Evolutionary conservation across 1,140 invertebrate species (phyloP).

Genomic region (Phocides pigmalion): DNA sequence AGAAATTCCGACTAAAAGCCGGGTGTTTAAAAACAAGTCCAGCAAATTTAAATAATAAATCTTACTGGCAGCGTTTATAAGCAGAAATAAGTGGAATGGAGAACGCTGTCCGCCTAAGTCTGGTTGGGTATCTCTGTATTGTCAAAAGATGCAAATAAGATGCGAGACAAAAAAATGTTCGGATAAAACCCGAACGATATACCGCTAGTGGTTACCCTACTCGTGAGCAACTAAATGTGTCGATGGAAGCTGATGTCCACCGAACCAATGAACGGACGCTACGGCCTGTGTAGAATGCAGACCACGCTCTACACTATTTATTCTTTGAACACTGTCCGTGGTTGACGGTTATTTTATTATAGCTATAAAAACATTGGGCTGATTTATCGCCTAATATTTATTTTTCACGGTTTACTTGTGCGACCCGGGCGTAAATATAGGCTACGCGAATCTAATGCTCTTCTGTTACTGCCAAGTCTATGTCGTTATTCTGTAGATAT

Average conservation of each 20-base stretch:
- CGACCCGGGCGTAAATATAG: constrained; percentile 56
- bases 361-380: constrained; percentile 71
- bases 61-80: no score
- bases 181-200: no score
- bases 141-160: no score
- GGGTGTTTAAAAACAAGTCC: no score
- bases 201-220: no score
- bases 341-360: constrained; percentile 81
- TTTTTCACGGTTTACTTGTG: constrained; percentile 76
- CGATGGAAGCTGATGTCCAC: constrained; percentile 42
- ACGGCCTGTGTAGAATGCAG: constrained; percentile 58
- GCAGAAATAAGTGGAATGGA: no score
- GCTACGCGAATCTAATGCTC: constrained; percentile 35
- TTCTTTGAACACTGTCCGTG: constrained; percentile 63
- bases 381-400: constrained; percentile 78
- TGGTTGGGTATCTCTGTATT: no score
- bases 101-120: no score
- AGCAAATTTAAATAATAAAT: no score
- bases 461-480: constrained; percentile 3
- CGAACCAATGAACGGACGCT: constrained; percentile 53
- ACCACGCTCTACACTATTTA: constrained; percentile 68
- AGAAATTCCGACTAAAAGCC: no score
- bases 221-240: constrained; percentile 52
- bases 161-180: no score
- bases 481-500: constrained; percentile 21